These are phyloP conservation scores for Danio choprae DNA, from an alignment of 2,797 vertebrate species.

Conservation along the genomic window DNA sequence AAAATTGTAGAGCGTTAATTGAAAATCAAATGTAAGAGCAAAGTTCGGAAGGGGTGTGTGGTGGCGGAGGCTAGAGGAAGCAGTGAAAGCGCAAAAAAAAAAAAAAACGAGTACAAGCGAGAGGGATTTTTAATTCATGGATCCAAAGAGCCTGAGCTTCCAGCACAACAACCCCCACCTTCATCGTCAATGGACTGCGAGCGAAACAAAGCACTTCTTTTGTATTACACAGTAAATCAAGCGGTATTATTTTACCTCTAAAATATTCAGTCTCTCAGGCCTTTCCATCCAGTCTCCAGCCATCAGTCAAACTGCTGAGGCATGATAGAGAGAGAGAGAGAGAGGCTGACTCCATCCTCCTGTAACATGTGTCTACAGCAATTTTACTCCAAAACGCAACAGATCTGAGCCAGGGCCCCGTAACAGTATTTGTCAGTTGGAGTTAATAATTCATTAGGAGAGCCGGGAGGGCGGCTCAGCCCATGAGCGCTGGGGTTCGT, in stretches of 20 bases:
- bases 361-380: constrained; percentile 98
- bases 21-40: constrained; percentile 94
- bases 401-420: constrained; percentile 81
- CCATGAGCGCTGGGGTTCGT: constrained; percentile 64
- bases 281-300: constrained; percentile 92
- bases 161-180: constrained; percentile 74
- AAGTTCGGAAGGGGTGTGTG: constrained; percentile 76
- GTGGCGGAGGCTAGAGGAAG: neutral
- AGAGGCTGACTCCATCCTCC: constrained; percentile 87
- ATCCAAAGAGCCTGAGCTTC: constrained; percentile 72
- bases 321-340: constrained; percentile 73
- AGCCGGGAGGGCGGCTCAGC: constrained; percentile 75
- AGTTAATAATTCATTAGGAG: constrained; percentile 87
- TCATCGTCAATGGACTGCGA: constrained; percentile 80
- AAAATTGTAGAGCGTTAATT: constrained; percentile 91
- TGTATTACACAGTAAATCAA: constrained; percentile 95
- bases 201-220: constrained; percentile 83
- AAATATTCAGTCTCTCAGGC: constrained; percentile 96
- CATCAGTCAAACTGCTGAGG: constrained; percentile 99
- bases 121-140: constrained; percentile 81
- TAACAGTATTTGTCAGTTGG: constrained; percentile 87
- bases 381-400: constrained; percentile 96
- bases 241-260: constrained; percentile 97
- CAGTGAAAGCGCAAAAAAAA: neutral
- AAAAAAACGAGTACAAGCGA: constrained; percentile 27